Evolutionary conservation across 2,888 invertebrate genomes (phyloP).

Genomic region (Ennomos erosarius): DNA sequence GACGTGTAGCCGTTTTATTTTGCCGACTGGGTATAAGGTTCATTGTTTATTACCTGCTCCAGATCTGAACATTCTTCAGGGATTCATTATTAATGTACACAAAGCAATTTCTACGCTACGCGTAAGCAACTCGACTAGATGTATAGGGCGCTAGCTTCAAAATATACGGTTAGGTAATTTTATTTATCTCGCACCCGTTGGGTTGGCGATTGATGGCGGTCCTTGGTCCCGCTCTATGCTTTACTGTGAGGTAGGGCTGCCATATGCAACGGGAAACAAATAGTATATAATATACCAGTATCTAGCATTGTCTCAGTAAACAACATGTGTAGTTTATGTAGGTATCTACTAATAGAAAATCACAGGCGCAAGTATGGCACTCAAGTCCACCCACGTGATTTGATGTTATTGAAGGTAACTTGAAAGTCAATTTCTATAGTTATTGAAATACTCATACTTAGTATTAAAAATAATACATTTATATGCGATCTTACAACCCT

Average conservation of each 20-base stretch:
- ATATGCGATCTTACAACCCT: constrained; percentile 17
- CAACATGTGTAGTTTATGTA: constrained; percentile 8
- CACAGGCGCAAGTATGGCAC: no score
- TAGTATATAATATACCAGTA: not conserved
- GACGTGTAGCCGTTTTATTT: constrained; percentile 3
- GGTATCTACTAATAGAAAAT: no score
- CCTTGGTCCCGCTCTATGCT: constrained; percentile 42
- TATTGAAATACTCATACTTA: no score
- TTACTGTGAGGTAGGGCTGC: constrained; percentile 16
- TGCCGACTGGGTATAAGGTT: constrained; percentile 7
- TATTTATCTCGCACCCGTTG: constrained; percentile 54
- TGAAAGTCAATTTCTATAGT: constrained; percentile 3
- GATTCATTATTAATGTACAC: constrained; percentile 38
- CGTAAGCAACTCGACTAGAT: constrained; percentile 43
- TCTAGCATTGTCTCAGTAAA: constrained; percentile 10
- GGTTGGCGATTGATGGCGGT: constrained; percentile 62
- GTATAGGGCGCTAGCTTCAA: constrained; percentile 48
- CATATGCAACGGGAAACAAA: constrained; percentile 6
- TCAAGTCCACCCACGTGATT: no score
- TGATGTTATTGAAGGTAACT: no score
- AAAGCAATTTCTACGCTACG: constrained; percentile 38
- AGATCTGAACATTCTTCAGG: constrained; percentile 30
- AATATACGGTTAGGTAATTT: constrained; percentile 55
- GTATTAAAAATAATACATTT: no score
- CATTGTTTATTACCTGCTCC: constrained; percentile 24